Evolutionary conservation across 2,113 vertebrate species (phyloP).

Genomic region (Eudyptes chrysolophus): DNA sequence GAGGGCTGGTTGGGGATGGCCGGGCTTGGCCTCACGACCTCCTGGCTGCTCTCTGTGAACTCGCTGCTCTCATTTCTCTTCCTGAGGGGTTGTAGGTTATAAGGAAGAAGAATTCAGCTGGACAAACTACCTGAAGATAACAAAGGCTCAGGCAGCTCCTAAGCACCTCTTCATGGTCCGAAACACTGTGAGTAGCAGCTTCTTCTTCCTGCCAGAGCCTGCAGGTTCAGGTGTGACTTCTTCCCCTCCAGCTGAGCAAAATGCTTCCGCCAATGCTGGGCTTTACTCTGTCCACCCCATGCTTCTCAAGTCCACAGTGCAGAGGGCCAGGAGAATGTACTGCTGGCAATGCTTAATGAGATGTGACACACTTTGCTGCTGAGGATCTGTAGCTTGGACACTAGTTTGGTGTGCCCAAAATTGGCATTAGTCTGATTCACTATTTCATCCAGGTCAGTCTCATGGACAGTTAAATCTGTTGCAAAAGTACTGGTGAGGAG

Average conservation of each 20-base stretch:
- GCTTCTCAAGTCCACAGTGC: background rate
- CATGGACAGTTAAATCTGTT: background rate
- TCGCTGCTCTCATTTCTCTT: conserved; percentile 7
- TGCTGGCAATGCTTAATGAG: background rate
- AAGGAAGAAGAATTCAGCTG: conserved; percentile 98
- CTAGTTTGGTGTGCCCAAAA: background rate
- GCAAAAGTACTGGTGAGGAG: background rate
- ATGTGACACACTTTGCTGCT: background rate
- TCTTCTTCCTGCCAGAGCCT: background rate
- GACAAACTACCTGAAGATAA: conserved; percentile 91
- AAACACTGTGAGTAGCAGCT: conserved; percentile 80
- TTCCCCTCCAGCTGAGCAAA: background rate
- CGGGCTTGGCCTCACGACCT: background rate
- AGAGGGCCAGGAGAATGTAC: background rate
- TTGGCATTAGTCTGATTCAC: background rate
- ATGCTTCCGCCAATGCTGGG: background rate
- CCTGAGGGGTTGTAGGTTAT: conserved; percentile 84
- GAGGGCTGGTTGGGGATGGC: background rate
- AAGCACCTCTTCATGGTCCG: conserved; percentile 89
- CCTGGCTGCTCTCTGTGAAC: background rate
- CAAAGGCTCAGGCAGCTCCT: conserved; percentile 92
- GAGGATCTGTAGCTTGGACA: background rate
- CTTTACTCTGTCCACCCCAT: background rate
- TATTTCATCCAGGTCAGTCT: background rate
- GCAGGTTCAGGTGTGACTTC: background rate